Base-by-base conservation (phyloP, 2,113 vertebrate genomes). In the Nicator chloris region DNA sequence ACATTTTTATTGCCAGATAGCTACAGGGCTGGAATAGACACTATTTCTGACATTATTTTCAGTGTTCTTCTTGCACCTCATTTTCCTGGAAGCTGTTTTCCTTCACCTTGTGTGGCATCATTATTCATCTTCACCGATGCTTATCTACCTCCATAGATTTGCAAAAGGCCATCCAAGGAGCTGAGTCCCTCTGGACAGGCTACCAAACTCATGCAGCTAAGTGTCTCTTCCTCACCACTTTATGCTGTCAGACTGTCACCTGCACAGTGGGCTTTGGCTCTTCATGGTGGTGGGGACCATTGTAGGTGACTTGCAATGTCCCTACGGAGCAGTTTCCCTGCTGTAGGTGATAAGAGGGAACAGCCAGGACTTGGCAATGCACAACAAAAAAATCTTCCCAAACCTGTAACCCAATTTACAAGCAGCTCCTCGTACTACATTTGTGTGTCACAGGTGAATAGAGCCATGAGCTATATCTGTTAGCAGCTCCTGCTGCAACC, bases 401-500 rank as follows among this genome's bases (percentile, higher is more conserved):
- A 86, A 71, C 72, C 82, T 86, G 76, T 92, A 94, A 94, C 94
- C 84, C 89, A 80, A 35, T 91, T 93, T 94, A 86, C 75, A 86
- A 91, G 79, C 78, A 77, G 70, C 71, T 86, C 75, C 35, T 92
- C 23, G 11, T 71, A 91, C 66, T 71, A 65, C 59, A 5, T 60
- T 84, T 80, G 78, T 53, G 87, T 33, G 27, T 51, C 7, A 5
- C 95, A 97, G 90, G 90, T 96, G 82, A 95, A 95, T 30, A 95
- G 84, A 94, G 96, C 97, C 95, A 96, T 56, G 69, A 97, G 97
- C 87, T 82, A 97, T 47, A 66, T 97, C 96, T 97, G 94, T 97
- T 97, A 96, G 91, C 96, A 97, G 90, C 72, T 80, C 54, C 65
- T 82, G 70, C 87, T 71, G 60, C 77, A 92, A 17, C 86, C 88